Evolutionary conservation across 2,888 invertebrate genomes (phyloP).

Genomic region (Junonia oenone): DNA sequence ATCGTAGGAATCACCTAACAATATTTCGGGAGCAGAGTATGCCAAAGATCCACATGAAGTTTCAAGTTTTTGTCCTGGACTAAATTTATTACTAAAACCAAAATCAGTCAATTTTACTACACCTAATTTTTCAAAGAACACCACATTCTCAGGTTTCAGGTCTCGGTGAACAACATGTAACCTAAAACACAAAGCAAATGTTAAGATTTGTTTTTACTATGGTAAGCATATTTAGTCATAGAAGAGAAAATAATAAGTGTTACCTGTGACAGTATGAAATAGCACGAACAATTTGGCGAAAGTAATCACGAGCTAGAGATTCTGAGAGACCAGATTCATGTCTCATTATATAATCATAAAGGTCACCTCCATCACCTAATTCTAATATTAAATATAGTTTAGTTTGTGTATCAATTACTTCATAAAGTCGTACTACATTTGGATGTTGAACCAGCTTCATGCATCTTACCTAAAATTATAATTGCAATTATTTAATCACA

Average conservation of each 20-base stretch:
- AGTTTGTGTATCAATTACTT: conserved; percentile 99
- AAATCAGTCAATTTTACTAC: conserved; percentile 99
- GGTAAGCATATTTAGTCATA: not conserved
- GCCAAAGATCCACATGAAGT: conserved; percentile 99
- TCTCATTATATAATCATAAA: conserved; percentile 98
- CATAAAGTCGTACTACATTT: conserved; percentile 98
- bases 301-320: conserved; percentile 92
- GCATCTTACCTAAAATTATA: conserved; percentile 87
- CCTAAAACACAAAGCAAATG: conserved; percentile 38
- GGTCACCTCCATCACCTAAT: conserved; percentile 98
- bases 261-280: conserved; percentile 98
- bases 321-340: conserved; percentile 94
- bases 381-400: conserved; percentile 98
- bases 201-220: not conserved
- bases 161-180: conserved; percentile 89
- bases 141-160: conserved; percentile 99
- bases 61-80: conserved; percentile 96
- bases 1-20: conserved; percentile 98
- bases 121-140: conserved; percentile 98
- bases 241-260: too few species aligned
- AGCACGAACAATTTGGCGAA: conserved; percentile 97
- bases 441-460: conserved; percentile 99
- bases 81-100: conserved; percentile 97
- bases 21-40: conserved; percentile 99
- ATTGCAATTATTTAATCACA: not conserved